Evolutionary conservation across 2,113 vertebrate species (phyloP).

Genomic region (Scomber scombrus): DNA sequence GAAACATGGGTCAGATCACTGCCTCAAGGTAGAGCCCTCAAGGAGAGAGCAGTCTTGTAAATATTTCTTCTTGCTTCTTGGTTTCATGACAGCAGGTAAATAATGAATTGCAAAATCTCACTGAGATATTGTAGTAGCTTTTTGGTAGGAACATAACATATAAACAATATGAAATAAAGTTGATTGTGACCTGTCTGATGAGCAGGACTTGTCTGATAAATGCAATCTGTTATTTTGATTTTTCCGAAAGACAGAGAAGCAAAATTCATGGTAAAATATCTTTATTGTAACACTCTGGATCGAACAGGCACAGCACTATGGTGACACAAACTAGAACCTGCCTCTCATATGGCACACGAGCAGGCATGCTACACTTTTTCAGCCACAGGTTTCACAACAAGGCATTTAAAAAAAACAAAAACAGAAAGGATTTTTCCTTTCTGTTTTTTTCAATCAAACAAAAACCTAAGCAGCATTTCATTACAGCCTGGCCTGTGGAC

Average conservation of each 20-base stretch:
- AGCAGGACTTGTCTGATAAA: not conserved
- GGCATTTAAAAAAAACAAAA: not conserved
- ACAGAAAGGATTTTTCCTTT: not conserved
- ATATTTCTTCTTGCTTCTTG: not conserved
- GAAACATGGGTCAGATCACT: conserved; percentile 34
- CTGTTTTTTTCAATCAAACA: no score
- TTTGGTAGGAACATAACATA: not conserved
- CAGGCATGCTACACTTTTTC: conserved; percentile 45
- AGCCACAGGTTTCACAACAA: conserved; percentile 61
- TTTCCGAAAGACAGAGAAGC: conserved; percentile 49
- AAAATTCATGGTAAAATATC: conserved; percentile 65
- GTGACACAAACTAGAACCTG: conserved; percentile 46
- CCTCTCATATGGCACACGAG: conserved; percentile 39
- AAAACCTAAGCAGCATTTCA: conserved; percentile 26
- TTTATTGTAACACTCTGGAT: conserved; percentile 70
- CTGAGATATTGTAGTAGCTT: not conserved
- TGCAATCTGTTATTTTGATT: conserved; percentile 5
- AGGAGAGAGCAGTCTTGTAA: conserved; percentile 2
- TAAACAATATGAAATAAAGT: not conserved
- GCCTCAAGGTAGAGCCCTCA: conserved; percentile 14
- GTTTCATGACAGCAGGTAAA: not conserved
- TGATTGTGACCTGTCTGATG: not conserved
- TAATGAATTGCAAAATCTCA: conserved; percentile 7
- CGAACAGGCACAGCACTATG: conserved; percentile 38
- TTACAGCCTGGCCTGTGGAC: conserved; percentile 23